Base-by-base conservation (phyloP, 2,888 invertebrate genomes). In the Oxyteleia sp. region DNA sequence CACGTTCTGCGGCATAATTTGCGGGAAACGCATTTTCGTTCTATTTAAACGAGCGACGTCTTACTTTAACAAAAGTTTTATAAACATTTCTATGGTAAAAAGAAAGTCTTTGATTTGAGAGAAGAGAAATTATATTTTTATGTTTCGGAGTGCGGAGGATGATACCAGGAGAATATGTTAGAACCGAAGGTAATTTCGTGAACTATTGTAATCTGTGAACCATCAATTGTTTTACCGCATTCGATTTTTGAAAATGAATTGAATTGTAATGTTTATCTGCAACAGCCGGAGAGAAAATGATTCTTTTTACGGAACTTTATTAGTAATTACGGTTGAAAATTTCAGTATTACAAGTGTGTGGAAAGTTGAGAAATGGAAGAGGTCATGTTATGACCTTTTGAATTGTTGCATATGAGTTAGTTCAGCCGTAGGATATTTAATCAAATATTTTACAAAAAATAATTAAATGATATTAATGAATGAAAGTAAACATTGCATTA, bases 251-350 rank as follows among this genome's bases (percentile, higher is more conserved):
- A 13, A 23, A 49, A 4, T 49, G 20, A 74, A 63, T 41, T 55
- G 29, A 74, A 55, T 74, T 63, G 61, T 29, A 51, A 55, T 64
- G 26, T 74, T 74, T 74, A 64, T 64, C 55, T 45, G 61, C 53
- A 63, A 63, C 35, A 15, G 23, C 16, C 20, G 32, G 23, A 38
- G 11, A 49, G 57, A 66, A 75, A 66, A 51, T 76, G 66, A 76
- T 68, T 68, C 53, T 13, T 16, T 66, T 23, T n/a, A n/a, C 13
- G 41, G 15, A 76, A 66, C 41, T 76, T 66, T 38, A 49, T 35
- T 49, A 76, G 66, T 68, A 76, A 76, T 76, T 76, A 66, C 75
- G 41, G 66, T 59, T 59, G 49, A 63, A 76, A 76, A 66, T 76
- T 76, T 38, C 66, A 47, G 26, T 51, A 51, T 49, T 76, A 59